phyloP scores from a whole-genome alignment of 2,113 vertebrate genomes.

The Litocranius walleri region DNA sequence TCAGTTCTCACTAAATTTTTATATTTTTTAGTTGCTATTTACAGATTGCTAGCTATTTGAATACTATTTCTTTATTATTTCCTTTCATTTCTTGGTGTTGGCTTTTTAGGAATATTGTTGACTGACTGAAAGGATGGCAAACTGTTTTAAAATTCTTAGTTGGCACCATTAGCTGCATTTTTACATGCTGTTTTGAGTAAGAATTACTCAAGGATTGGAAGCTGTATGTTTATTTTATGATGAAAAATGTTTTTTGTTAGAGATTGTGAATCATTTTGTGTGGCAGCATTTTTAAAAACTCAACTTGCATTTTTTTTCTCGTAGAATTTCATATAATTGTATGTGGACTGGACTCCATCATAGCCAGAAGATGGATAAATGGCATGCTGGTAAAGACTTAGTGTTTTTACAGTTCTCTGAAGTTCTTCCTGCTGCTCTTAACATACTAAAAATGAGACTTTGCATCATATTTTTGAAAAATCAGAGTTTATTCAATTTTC shows the following conservation, averaged over 20 bases:
- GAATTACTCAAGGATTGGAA: not conserved
- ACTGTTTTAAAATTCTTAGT: not conserved
- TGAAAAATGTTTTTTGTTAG: not conserved
- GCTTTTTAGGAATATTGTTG: not conserved
- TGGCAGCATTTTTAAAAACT: not conserved
- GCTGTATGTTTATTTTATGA: not conserved
- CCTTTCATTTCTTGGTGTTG: not conserved
- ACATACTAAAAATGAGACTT: not conserved
- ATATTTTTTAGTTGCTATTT: not conserved
- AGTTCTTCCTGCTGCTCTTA: not conserved
- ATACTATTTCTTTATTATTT: not conserved
- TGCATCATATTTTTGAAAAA: not conserved
- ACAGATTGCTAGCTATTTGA: not conserved
- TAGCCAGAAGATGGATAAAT: slow-evolving; percentile 97
- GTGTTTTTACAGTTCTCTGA: slow-evolving; percentile 36
- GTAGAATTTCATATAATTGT: slow-evolving; percentile 97
- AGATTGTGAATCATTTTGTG: not conserved
- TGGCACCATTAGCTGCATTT: not conserved
- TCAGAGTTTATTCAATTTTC: slow-evolving; percentile 17
- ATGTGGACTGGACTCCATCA: slow-evolving; percentile 95
- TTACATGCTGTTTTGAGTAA: not conserved
- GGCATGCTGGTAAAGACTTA: slow-evolving; percentile 91
- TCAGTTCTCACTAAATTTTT: not conserved
- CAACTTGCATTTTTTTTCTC: not conserved
- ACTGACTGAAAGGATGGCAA: not conserved